A percentile compares a stretch with the other conserved stretches of the same genome.
Evolutionary conservation across 2,797 vertebrate species (phyloP).

Genomic region (Propithecus perrieri): DNA sequence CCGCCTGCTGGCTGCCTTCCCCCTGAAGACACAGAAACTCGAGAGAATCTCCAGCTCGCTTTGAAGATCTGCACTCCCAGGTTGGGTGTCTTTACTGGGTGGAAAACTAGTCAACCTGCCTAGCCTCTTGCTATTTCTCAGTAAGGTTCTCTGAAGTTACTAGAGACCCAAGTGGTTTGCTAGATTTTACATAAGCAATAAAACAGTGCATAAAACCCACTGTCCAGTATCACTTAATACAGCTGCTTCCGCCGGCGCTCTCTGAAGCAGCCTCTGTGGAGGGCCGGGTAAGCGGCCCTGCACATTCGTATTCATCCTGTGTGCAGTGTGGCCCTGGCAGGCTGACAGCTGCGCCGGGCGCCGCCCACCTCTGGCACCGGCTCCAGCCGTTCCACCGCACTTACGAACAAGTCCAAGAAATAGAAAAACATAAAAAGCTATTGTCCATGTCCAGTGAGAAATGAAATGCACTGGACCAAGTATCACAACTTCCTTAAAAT

Average conservation of each 20-base stretch:
- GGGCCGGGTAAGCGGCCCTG: neutral
- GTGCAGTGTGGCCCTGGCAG: neutral
- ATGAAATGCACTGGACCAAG: conserved; percentile 82
- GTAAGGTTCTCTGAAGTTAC: conserved; percentile 37
- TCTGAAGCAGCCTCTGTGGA: neutral
- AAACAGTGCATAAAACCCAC: conserved; percentile 9
- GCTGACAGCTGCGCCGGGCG: neutral
- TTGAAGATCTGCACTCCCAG: neutral
- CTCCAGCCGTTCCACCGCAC: conserved; percentile 62
- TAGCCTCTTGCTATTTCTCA: neutral
- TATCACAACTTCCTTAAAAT: conserved; percentile 83
- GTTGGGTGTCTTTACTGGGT: neutral
- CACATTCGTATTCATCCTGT: conserved; percentile 36
- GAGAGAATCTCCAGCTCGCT: neutral
- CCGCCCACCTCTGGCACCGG: conserved; percentile 47
- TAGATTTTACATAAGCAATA: conserved; percentile 8
- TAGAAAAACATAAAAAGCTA: conserved; percentile 86
- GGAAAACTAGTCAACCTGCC: neutral
- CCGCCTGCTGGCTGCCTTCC: neutral
- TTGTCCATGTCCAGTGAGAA: conserved; percentile 82
- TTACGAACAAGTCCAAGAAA: conserved; percentile 78
- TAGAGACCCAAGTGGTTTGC: neutral
- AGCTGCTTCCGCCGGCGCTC: neutral
- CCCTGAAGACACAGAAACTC: neutral
- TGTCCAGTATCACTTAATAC: neutral